Percentiles rank a stretch among this genome's conserved stretches.
phyloP scores from a whole-genome alignment of 1,140 invertebrate species.

The Streblospio benedicti region DNA sequence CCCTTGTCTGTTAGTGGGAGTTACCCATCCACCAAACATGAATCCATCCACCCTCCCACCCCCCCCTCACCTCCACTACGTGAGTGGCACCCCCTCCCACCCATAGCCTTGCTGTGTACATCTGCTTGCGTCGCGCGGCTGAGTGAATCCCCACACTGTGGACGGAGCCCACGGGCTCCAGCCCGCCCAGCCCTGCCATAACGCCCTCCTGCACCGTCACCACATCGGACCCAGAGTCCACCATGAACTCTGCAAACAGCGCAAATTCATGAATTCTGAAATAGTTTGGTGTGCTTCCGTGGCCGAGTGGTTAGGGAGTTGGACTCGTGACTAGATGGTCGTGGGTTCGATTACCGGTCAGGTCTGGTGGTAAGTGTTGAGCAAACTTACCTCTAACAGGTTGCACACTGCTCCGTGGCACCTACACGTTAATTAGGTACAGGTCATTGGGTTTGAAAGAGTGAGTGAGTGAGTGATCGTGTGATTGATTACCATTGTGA shows the following conservation, averaged over 20 bases:
- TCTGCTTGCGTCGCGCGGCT: conserved; percentile 32
- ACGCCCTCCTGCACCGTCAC: conserved; percentile 35
- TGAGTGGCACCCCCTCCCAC: conserved; percentile 31
- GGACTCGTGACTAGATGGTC: no score
- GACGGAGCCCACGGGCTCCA: conserved; percentile 34
- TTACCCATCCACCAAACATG: not conserved
- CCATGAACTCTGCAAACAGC: conserved; percentile 38
- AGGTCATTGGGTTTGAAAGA: no score
- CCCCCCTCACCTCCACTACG: conserved; percentile 31
- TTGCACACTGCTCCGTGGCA: no score
- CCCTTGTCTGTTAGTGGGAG: not conserved
- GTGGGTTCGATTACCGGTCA: no score
- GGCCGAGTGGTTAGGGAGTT: no score
- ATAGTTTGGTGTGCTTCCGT: no score
- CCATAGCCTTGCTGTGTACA: conserved; percentile 32
- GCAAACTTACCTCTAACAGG: no score
- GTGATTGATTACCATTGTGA: no score
- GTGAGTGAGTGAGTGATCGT: no score
- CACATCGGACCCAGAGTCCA: conserved; percentile 44
- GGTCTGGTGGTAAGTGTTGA: no score
- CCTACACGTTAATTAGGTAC: no score
- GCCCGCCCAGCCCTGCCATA: conserved; percentile 28
- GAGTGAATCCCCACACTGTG: conserved; percentile 39
- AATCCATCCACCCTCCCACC: not conserved
- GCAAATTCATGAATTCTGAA: no score